phyloP scores from a whole-genome alignment of 2,797 vertebrate genomes.

The Syndactyla subalaris region DNA sequence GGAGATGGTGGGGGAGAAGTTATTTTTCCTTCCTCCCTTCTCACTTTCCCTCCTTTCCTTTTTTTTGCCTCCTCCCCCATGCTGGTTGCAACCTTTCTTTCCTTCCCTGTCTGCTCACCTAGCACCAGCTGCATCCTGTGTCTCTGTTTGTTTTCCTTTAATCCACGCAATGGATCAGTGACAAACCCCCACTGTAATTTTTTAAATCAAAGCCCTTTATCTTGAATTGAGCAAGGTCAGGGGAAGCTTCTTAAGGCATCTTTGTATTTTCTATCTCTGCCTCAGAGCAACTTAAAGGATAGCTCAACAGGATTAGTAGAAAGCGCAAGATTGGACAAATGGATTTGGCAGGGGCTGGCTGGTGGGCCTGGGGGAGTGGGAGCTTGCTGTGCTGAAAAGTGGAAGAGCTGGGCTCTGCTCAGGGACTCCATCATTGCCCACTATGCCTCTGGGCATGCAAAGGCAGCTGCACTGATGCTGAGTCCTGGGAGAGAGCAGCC shows the following conservation, averaged over 20 bases:
- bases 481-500: background rate
- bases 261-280: constrained; percentile 47
- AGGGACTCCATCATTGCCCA: background rate
- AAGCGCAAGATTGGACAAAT: constrained; percentile 51
- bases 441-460: background rate
- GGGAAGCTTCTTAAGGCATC: constrained; percentile 53
- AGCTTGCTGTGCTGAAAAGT: background rate
- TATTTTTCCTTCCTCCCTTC: background rate
- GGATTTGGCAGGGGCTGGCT: constrained; percentile 65
- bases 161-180: constrained; percentile 7
- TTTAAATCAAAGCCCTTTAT: constrained; percentile 65
- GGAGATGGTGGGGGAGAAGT: background rate
- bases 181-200: constrained; percentile 45
- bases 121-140: background rate
- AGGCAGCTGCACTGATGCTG: constrained; percentile 10
- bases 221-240: constrained; percentile 56
- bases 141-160: constrained; percentile 52
- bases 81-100: background rate
- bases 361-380: constrained; percentile 46
- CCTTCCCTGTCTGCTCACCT: background rate
- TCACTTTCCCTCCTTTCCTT: background rate
- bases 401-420: background rate
- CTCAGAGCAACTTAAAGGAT: constrained; percentile 62
- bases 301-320: constrained; percentile 62
- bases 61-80: background rate